phyloP scores from a whole-genome alignment of 2,797 vertebrate genomes.

The Acestrorhynchus altus region DNA sequence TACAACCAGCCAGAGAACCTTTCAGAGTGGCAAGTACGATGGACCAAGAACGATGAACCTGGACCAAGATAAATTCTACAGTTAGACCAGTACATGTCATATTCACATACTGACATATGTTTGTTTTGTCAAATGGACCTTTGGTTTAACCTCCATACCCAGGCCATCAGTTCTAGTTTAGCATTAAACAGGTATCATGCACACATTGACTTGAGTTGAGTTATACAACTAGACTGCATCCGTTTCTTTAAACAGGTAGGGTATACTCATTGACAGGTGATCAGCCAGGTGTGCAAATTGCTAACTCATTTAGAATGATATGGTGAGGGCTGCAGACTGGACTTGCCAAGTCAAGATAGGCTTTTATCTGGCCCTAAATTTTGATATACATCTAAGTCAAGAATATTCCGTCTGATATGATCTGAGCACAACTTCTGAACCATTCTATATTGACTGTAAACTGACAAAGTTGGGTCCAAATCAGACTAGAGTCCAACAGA shows the following conservation, averaged over 20 bases:
- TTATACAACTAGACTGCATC: background rate
- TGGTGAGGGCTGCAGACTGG: background rate
- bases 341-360: background rate
- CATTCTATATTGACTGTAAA: no score
- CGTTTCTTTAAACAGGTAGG: conserved; percentile 69
- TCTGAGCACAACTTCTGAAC: background rate
- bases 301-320: conserved; percentile 17
- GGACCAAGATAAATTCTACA: no score
- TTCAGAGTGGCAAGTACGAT: no score
- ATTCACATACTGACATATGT: background rate
- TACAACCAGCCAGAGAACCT: no score
- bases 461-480: no score
- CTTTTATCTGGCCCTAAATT: no score
- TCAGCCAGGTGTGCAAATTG: conserved; percentile 63
- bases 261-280: conserved; percentile 68
- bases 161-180: background rate
- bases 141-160: background rate
- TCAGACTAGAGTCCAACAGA: background rate
- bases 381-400: no score
- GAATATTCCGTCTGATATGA: no score
- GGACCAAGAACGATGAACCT: no score
- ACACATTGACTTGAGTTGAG: conserved; percentile 20
- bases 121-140: no score
- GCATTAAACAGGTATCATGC: conserved; percentile 33
- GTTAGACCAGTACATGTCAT: no score